phyloP scores from a whole-genome alignment of 2,113 vertebrate genomes.

The Gulo gulo region DNA sequence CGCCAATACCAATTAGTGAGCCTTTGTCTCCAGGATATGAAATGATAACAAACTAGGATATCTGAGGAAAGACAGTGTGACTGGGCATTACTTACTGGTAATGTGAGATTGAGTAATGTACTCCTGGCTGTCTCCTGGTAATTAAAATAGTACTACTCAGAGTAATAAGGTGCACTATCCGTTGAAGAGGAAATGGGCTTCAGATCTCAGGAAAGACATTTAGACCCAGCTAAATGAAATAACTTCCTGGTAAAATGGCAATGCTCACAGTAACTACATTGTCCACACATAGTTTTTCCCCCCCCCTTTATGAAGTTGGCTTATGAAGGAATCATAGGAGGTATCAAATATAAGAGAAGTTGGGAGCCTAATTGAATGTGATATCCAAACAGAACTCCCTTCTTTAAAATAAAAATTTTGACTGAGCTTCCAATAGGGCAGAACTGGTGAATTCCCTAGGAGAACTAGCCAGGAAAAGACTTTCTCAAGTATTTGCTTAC shows the following conservation, averaged over 20 bases:
- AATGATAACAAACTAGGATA: not conserved
- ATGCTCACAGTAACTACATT: not conserved
- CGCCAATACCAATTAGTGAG: not conserved
- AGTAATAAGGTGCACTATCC: not conserved
- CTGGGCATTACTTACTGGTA: not conserved
- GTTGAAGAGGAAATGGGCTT: conserved; percentile 26
- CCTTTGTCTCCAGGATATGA: not conserved
- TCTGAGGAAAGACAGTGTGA: not conserved
- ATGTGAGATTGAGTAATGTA: not conserved
- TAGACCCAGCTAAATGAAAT: conserved; percentile 13
- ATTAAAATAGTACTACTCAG: not conserved
- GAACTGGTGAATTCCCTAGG: not conserved
- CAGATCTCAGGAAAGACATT: conserved; percentile 10
- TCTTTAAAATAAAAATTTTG: not conserved
- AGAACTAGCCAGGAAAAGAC: not conserved
- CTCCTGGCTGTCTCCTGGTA: not conserved
- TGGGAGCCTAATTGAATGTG: not conserved
- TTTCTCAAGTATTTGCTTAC: not conserved
- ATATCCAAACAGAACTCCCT: not conserved
- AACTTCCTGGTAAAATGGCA: not conserved
- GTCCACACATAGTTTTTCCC: not conserved
- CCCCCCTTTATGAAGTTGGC: not conserved
- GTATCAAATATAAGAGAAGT: not conserved
- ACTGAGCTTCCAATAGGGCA: not conserved
- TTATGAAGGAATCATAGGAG: not conserved